These are phyloP conservation scores for Conchocele bisecta DNA, from an alignment of 2,888 invertebrate species.

Conservation along the genomic window DNA sequence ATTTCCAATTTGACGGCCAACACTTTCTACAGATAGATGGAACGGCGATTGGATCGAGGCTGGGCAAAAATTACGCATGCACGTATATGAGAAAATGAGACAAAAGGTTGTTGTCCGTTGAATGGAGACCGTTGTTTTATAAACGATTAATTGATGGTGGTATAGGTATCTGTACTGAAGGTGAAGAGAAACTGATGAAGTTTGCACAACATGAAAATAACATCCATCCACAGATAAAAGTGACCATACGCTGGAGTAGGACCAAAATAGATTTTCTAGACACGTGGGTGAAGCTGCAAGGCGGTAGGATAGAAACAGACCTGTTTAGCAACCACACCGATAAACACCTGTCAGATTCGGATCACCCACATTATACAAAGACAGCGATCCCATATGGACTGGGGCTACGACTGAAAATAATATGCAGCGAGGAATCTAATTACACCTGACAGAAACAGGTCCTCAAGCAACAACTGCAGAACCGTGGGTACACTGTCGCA, in stretches of 20 bases:
- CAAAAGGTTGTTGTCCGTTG: neutral
- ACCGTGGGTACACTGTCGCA: neutral
- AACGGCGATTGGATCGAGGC: neutral
- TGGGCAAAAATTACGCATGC: neutral
- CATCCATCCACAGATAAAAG: constrained; percentile 1
- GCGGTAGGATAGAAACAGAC: neutral
- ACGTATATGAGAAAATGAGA: constrained; percentile 3
- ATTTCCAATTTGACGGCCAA: neutral
- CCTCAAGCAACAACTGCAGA: neutral
- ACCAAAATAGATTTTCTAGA: neutral
- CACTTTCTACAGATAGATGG: constrained; percentile 1
- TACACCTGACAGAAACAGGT: neutral
- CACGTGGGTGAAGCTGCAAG: neutral
- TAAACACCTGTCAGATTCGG: neutral
- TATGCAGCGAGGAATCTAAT: neutral
- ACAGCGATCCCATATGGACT: neutral
- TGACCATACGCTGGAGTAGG: neutral
- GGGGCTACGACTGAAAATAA: neutral
- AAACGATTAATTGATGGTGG: constrained; percentile 1
- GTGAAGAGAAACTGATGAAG: neutral
- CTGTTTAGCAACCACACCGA: constrained; percentile 3
- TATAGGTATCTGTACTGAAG: constrained; percentile 1
- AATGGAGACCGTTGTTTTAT: neutral
- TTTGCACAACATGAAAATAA: constrained; percentile 1
- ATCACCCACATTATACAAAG: neutral